Evolutionary conservation across 2,113 vertebrate species (phyloP).

Genomic region (Otis tarda): DNA sequence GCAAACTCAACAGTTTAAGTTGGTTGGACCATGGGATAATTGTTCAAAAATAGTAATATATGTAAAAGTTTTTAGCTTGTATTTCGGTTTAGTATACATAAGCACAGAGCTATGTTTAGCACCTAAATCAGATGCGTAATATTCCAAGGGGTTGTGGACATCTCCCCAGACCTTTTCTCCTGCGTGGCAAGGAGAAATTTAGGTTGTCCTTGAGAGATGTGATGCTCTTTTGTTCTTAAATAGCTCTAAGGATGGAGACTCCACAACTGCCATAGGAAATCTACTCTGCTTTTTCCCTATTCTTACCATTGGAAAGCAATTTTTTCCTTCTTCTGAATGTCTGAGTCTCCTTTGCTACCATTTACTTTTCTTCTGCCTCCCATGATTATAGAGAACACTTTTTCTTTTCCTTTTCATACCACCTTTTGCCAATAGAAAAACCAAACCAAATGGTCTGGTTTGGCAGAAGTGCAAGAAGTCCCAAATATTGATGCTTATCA

Average conservation of each 20-base stretch:
- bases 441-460: background rate
- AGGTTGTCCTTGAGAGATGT: background rate
- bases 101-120: background rate
- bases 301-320: background rate
- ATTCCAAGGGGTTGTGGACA: background rate
- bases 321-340: background rate
- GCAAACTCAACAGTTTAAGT: background rate
- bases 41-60: background rate
- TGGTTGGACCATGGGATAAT: background rate
- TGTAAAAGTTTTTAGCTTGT: background rate
- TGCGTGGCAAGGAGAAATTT: background rate
- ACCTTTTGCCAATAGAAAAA: background rate
- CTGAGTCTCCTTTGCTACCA: background rate
- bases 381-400: background rate
- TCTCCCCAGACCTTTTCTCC: background rate
- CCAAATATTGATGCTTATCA: background rate
- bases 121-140: background rate
- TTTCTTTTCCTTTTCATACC: background rate
- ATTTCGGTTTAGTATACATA: background rate
- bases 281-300: background rate
- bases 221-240: background rate
- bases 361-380: background rate
- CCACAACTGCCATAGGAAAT: background rate
- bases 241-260: background rate
- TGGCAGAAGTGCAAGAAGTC: background rate